Evolutionary conservation across 2,797 vertebrate species (phyloP), one percentile per base, ranked within the genome.

Genomic region (Hoplostethus atlanticus): DNA sequence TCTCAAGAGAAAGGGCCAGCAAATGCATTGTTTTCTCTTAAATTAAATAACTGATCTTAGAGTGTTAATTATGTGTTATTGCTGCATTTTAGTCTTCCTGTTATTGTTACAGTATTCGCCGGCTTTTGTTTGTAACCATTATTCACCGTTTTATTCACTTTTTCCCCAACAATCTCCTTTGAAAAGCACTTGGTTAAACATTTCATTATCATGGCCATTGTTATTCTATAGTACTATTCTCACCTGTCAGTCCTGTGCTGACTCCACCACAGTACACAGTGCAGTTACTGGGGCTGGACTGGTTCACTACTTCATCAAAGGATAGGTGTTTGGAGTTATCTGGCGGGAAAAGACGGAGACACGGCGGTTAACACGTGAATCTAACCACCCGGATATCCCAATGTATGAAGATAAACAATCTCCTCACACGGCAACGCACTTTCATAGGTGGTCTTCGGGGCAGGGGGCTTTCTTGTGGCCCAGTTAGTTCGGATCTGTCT

Each of bases 401-500:
- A 17, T 10, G 46, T 63, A 28, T 12, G 25, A 13, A 7, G 56
- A 36, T 15, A 6, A 59, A 12, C 0, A 60, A 70, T 15, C 1
- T 36, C 21, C 3, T 21, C 21, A 51, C 4, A 61, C 7, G 25
- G 50, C 28, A 53, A 95, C 96, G 82, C 81, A 98, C 98, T 95
- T 89, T 99, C 98, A 57, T 95, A 97, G 62, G 95, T 96, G 83
- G 95, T 95, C 93, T 99, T 99, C 76, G 98, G 97, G 85, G 97
- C 97, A 0, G 97, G 97, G 78, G 98, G 98, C 92, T 99, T 99
- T 94, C 98, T 95, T 13, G 98, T 99, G 54, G 98, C 98, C 98
- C 98, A 99, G 93, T 99, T 99, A 59, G 98, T 99, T 90, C 98
- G 94, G 93, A 99, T 99, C 93, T 98, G 98, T 90, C 98, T 94